These are phyloP conservation scores for Montifringilla adamsi DNA, from an alignment of 2,113 vertebrate genomes.

Conservation along the genomic window DNA sequence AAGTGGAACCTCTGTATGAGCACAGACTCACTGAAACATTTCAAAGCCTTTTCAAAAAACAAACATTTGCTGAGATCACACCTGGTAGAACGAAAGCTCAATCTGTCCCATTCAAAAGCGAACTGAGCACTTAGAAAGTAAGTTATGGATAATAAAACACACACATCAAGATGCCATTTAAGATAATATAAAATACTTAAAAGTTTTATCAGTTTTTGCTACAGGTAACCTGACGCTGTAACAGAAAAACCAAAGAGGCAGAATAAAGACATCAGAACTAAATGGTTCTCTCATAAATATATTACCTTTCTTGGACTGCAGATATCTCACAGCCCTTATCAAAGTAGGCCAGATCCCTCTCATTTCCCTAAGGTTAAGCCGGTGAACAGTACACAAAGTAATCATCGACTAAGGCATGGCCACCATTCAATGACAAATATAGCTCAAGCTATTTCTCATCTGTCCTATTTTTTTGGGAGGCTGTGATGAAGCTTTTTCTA, in stretches of 20 bases:
- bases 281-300: constrained; percentile 15
- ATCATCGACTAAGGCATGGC: constrained; percentile 33
- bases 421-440: constrained; percentile 47
- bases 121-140: neutral
- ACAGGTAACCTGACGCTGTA: neutral
- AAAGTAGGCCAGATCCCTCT: constrained; percentile 63
- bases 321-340: constrained; percentile 54
- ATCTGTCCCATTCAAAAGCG: neutral
- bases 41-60: neutral
- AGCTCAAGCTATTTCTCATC: constrained; percentile 34
- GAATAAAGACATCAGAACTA: neutral
- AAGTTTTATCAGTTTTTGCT: neutral
- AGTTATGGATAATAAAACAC: neutral
- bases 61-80: neutral
- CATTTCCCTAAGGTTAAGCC: constrained; percentile 60
- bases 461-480: neutral
- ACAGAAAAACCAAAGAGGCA: neutral
- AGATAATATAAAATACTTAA: neutral
- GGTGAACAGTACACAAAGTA: constrained; percentile 9
- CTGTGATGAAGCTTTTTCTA: neutral
- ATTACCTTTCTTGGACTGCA: constrained; percentile 56
- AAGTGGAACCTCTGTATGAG: neutral
- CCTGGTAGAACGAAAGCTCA: neutral
- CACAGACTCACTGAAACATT: neutral
- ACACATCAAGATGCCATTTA: neutral